Percentiles rank a stretch among this genome's conserved stretches.
These are phyloP conservation scores for Tychaedon coryphoeus DNA, from an alignment of 2,113 vertebrate species.

Conservation along the genomic window DNA sequence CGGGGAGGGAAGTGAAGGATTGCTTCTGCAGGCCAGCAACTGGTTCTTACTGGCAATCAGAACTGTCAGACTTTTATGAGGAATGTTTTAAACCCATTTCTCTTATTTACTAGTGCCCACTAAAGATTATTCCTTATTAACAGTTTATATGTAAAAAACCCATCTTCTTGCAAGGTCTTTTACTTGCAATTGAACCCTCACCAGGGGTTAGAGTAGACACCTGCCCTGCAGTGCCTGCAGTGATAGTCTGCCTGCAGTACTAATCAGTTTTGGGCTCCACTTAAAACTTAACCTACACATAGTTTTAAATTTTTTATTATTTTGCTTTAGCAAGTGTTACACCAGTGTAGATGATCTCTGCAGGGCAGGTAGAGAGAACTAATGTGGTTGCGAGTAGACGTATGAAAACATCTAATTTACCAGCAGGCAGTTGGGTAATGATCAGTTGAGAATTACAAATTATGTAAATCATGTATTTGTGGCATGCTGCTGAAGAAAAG, in stretches of 20 bases:
- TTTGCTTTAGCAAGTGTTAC: conserved; percentile 27
- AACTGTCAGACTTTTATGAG: neutral
- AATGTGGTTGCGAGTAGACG: neutral
- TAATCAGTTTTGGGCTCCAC: neutral
- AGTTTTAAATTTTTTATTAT: neutral
- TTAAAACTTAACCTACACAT: neutral
- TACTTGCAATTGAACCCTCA: neutral
- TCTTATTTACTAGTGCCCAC: neutral
- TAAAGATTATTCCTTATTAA: neutral
- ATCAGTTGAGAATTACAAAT: conserved; percentile 52
- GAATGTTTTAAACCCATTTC: neutral
- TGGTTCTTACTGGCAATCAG: neutral
- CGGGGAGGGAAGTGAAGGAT: neutral
- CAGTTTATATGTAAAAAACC: neutral
- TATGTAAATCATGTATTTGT: conserved; percentile 30
- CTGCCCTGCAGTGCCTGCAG: neutral
- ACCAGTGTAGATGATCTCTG: neutral
- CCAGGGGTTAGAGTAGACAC: neutral
- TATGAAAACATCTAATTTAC: conserved; percentile 56
- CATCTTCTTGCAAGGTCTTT: neutral
- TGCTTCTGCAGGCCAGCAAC: neutral
- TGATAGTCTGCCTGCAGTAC: neutral
- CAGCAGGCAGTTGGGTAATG: conserved; percentile 50
- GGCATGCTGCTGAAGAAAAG: conserved; percentile 27
- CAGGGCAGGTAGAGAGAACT: conserved; percentile 34